Base-by-base conservation (phyloP, 2,888 invertebrate species). In the Marasmarcha lunaedactyla region DNA sequence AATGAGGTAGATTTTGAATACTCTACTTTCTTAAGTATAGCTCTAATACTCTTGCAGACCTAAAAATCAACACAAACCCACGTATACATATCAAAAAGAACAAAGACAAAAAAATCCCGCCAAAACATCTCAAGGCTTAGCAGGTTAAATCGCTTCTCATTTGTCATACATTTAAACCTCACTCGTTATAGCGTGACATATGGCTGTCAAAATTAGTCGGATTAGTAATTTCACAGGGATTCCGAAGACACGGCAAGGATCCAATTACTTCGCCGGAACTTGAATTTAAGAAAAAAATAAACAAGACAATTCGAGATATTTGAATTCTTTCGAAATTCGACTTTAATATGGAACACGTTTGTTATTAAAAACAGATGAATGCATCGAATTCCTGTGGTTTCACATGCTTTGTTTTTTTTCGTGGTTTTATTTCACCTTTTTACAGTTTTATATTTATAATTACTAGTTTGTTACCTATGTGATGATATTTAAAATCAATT, bases 171-270 rank as follows among this genome's bases (percentile, higher is more conserved):
- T 30, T 30, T n/a, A 30, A 30, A 30, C 56, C 61, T 54, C 54
- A 51, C 62, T 77, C 74, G 74, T 81, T 81, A 78, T 59, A 47
- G 54, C 64, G 64, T 79, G 78, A 83, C 83, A 81, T 83, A 81
- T 79, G 78, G 78, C 71, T 78, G 81, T 79, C 81, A 78, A 71
- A 81, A 81, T 81, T 81, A 81, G 78, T 67, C 68, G 73, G 79
- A 81, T 83, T 83, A 81, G 78, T 79, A 73, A 81, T 83, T 81
- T 79, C 71, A 62, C 60, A 58, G 60, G 9, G 10, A 15, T 9
- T 63, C 59, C 79, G 76, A 78, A 77, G 59, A 71, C 62, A 59
- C 64, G 52, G 54, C 64, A 60, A 63, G 79, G 57, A 70, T 79
- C 79, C 78, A 81, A 81, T 83, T 81, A 81, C 69, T 47, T 52